Evolutionary conservation across 2,797 vertebrate genomes (phyloP).

Genomic region (Graptemys geographica): DNA sequence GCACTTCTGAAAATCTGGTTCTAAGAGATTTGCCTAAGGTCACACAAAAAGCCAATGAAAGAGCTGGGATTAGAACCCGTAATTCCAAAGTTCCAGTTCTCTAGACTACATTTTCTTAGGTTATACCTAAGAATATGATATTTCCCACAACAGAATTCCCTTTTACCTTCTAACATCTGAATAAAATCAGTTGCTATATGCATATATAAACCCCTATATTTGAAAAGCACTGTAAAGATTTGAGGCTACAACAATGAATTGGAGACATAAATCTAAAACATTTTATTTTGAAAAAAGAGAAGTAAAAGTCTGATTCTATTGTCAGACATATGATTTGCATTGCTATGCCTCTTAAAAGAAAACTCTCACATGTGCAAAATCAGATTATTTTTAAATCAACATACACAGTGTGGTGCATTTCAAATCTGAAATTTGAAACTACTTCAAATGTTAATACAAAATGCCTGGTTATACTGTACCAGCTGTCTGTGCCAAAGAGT

Average conservation of each 20-base stretch:
- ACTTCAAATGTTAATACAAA: not conserved
- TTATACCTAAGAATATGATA: not conserved
- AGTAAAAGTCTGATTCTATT: not conserved
- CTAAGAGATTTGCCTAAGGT: not conserved
- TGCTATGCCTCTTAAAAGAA: not conserved
- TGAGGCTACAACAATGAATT: not conserved
- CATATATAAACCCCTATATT: not conserved
- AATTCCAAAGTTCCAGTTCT: not conserved
- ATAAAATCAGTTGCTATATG: not conserved
- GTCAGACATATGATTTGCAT: not conserved
- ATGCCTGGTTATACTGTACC: not conserved
- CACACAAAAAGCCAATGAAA: not conserved
- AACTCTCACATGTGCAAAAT: not conserved
- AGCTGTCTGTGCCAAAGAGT: not conserved
- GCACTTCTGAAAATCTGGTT: not conserved
- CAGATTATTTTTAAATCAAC: not conserved
- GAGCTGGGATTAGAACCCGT: not conserved
- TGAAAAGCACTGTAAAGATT: not conserved
- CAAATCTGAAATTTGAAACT: conserved; percentile 4
- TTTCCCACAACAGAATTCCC: not conserved
- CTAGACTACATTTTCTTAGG: not conserved
- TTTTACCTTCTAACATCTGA: not conserved
- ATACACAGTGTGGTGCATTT: not conserved
- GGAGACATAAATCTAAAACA: not conserved
- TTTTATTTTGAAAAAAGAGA: not conserved